Conservation (phyloP, 2,797 vertebrate species). For the Eulemur mongoz region DNA sequence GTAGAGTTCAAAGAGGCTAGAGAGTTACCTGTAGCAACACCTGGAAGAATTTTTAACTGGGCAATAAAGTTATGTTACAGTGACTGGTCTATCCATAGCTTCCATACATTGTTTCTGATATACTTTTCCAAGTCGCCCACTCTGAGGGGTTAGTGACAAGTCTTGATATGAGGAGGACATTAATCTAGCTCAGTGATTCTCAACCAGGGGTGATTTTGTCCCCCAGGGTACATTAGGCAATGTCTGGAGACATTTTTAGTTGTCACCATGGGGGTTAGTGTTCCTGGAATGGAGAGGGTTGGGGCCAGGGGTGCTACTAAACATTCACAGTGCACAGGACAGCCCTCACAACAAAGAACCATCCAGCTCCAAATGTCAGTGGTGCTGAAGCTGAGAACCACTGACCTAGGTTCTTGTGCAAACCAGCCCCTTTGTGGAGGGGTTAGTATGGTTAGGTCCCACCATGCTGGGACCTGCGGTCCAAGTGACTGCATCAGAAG, state of each 20-base stretch:
- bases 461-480: neutral
- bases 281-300: too few species aligned
- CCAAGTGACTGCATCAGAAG: neutral
- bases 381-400: too few species aligned
- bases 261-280: neutral
- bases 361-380: fast-evolving
- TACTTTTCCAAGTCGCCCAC: neutral
- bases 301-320: neutral
- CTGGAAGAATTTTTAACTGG: neutral
- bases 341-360: neutral
- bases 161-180: neutral
- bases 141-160: neutral
- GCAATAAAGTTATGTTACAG: fast-evolving
- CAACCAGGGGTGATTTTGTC: neutral
- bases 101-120: neutral
- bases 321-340: fast-evolving
- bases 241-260: neutral
- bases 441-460: neutral
- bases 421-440: neutral
- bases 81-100: fast-evolving
- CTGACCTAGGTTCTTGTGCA: neutral
- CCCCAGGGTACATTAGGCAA: neutral
- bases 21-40: too few species aligned
- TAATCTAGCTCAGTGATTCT: neutral
- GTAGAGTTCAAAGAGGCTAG: neutral